Evolutionary conservation across 1,140 invertebrate species (phyloP), one percentile per base, ranked within the genome.

Genomic region (Cepaea nemoralis): DNA sequence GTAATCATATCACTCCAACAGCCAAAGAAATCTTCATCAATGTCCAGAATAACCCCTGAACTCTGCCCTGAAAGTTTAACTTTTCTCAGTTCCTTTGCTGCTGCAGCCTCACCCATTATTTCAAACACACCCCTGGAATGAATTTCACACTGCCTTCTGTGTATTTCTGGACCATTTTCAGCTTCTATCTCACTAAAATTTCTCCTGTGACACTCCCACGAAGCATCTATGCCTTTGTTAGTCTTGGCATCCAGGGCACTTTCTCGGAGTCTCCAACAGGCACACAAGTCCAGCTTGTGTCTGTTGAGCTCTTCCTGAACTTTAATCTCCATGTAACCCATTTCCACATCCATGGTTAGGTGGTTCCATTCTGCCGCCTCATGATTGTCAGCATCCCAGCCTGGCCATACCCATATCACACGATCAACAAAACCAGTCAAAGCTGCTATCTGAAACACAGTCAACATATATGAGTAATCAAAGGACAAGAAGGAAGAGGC

Each of bases 1-100:
- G 85, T 79, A 66, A 84, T 80, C 5, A 83, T 80, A 14, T 83
- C 87, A 66, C 82, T 80, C 79, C 86, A 85, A 77, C 85, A 86
- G 3, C 88, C 88, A 73, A 82, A 89, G 55, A 82, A 88, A 84
- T 89, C 88, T 67, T 88, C 85, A 67, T 89, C 88, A 75, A 89
- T 85, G 69, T 89, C 88, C 35, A 88, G 76, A 42, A 89, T 84
- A 10, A 89, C 22, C 39, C 80, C 82, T 0, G 84, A 83, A n/a
- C 81, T 79, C 5, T 71, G 75, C 45, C 24, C 35, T 48, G 83
- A 66, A 79, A 83, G 85, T 66, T 82, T 77, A 10, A 63, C 50
- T 27, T 59, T 45, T 40, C 50, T 59, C 22, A 79, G 35, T 16
- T 82, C 45, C 50, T 75, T 70, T 50, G 82, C 14, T 8, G 84